Percentiles rank a stretch among this genome's conserved stretches.
phyloP scores from a whole-genome alignment of 2,797 vertebrate species.

The Strix occidentalis region DNA sequence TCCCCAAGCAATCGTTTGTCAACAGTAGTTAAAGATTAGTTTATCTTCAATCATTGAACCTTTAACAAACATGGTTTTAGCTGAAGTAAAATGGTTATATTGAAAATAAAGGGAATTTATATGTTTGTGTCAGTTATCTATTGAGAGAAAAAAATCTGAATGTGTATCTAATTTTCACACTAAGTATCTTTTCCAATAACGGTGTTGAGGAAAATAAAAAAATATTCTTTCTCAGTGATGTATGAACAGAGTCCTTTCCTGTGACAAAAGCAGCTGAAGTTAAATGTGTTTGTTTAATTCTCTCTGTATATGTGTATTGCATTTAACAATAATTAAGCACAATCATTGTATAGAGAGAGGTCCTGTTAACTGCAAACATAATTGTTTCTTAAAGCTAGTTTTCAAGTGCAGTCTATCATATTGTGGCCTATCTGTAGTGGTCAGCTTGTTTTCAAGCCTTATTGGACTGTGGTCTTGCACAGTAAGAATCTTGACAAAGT shows the following conservation, averaged over 20 bases:
- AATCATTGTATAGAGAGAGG: background rate
- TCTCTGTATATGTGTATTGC: background rate
- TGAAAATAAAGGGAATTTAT: conserved; percentile 45
- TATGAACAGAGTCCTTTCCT: background rate
- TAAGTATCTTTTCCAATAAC: background rate
- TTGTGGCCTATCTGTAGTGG: background rate
- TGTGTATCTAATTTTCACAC: background rate
- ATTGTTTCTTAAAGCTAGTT: background rate
- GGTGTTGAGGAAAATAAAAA: background rate
- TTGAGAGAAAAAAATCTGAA: background rate
- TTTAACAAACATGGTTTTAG: conserved; percentile 50
- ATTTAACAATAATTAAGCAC: background rate
- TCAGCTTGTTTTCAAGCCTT: background rate
- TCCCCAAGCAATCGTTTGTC: conserved; percentile 47
- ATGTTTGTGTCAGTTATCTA: background rate
- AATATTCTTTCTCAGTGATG: background rate
- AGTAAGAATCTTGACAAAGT: background rate
- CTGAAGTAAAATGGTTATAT: conserved; percentile 15
- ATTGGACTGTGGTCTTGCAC: background rate
- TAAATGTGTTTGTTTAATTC: background rate
- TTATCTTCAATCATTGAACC: conserved; percentile 53
- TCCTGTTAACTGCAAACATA: background rate
- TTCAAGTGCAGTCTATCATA: background rate
- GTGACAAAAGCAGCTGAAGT: background rate
- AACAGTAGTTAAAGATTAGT: conserved; percentile 44